Percentiles rank a stretch among this genome's conserved stretches.
Conservation (phyloP, 2,888 invertebrate genomes). For the Thalpophila matura region DNA sequence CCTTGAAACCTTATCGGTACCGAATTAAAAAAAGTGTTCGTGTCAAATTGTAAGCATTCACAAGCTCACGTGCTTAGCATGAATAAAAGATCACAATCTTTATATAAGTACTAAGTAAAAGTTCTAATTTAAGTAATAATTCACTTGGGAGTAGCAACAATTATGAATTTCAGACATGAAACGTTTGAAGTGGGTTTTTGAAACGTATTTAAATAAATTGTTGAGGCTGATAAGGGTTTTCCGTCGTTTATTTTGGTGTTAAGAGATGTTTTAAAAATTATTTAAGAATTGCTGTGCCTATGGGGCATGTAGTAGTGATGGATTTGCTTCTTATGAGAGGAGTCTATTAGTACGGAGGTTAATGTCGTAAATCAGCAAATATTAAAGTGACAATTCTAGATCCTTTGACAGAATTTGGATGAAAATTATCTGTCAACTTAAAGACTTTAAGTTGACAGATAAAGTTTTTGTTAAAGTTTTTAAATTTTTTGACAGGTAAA, state of each 20-base stretch:
- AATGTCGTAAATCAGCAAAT: no score
- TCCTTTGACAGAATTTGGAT: no score
- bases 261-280: slow-evolving; percentile 6
- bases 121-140: slow-evolving; percentile 43
- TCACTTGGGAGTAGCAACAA: slow-evolving; percentile 16
- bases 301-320: no score
- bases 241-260: slow-evolving; percentile 18
- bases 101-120: slow-evolving; percentile 30
- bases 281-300: no score
- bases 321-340: no score
- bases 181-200: slow-evolving; percentile 17
- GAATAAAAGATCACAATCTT: slow-evolving; percentile 54
- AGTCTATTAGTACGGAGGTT: no score
- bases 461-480: no score
- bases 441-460: no score
- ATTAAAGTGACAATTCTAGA: no score
- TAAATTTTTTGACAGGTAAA: no score
- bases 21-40: slow-evolving; percentile 23
- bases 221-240: background rate
- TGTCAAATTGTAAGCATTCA: slow-evolving; percentile 22
- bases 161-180: slow-evolving; percentile 52
- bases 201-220: slow-evolving; percentile 15
- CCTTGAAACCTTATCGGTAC: slow-evolving; percentile 38
- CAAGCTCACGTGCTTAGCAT: slow-evolving; percentile 40
- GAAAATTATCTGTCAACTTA: no score